Evolutionary conservation across 2,797 vertebrate genomes (phyloP), one percentile per base, ranked within the genome.

Genomic region (Centroberyx gerrardi): DNA sequence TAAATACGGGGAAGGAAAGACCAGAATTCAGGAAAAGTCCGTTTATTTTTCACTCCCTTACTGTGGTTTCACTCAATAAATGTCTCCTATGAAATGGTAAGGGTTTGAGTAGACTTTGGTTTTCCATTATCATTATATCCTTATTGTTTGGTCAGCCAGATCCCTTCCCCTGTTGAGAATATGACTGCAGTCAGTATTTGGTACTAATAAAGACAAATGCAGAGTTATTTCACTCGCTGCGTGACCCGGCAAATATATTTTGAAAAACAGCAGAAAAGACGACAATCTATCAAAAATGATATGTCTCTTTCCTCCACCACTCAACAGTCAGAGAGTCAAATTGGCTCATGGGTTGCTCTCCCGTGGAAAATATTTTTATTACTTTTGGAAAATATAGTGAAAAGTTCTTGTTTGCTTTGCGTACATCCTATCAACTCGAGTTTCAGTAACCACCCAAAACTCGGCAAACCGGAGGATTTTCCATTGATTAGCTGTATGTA

Each of bases 51-150:
- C 40, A 67, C 85, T 76, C 81, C 72, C 72, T 90, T 72, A 76
- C 82, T 88, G 88, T 85, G 86, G 91, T 91, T 92, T 87, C 74
- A 84, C 87, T 89, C 86, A 86, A 88, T 91, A 92, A 82, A 92
- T 90, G 75, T 87, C 72, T 78, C 22, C 48, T 56, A 40, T 75
- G 73, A 88, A 91, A 89, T 29, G 59, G 72, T 83, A 87, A 83
- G 82, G 78, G 64, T 80, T 87, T 84, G 68, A 84, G 81, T 84
- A 17, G 55, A 86, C 82, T 72, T 86, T 82, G 79, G 87, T 90
- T 93, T 92, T 88, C 84, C 85, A 61, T 88, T 81, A 79, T 90
- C 87, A 84, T 92, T 90, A 83, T 80, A 63, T 82, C 75, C 76
- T 91, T 88, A 83, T 85, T 81, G 54, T 89, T 91, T 77, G 74